Evolutionary conservation across 2,888 invertebrate species (phyloP), one percentile per base, ranked within the genome.

Genomic region (Podabrus alpinus): DNA sequence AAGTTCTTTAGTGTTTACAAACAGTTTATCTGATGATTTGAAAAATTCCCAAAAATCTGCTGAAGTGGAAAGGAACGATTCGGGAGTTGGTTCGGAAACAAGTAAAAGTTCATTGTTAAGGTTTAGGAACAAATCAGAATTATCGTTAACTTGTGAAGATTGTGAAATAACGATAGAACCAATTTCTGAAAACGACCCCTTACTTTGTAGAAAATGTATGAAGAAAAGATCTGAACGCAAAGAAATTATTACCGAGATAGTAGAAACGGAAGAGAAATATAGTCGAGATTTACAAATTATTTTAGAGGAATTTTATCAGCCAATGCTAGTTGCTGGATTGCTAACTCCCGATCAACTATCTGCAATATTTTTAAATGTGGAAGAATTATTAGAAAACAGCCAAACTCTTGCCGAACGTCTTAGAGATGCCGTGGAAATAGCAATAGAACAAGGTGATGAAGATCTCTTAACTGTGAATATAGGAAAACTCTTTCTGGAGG

Each of bases 231-330:
- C 94, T 9, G 97, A 98, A 86, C 91, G 97, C 72, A 96, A 97
- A 84, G 97, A 98, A 89, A 97, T 97, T 45, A 94, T 98, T 69
- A 94, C 94, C 3, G 98, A 98, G 89, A 96, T 98, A 77, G 95
- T 97, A 4, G 97, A 98, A 88, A 98, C 98, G 1, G 98, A 98
- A 88, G 94, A 97, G 85, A 98, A 97, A 84, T 98, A 98, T 85
- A 97, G 97, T 16, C 90, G 97, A 71, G 98, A 98, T 87, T 89
- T 98, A 82, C 94, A 95, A 85, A 97, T 98, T 73, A 94, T 98
- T 81, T 89, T 96, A 81, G 97, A 97, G 86, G 97, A 97, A 87
- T 96, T 97, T 86, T 95, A 95, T 86, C 93, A 94, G 83, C 97
- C 97, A 0, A 97, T 98, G 95, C 89, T 96, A 82, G 95, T 96